Percentiles rank a stretch among this genome's conserved stretches.
Conservation (phyloP, 2,113 vertebrate genomes). For the Tinamus guttatus region DNA sequence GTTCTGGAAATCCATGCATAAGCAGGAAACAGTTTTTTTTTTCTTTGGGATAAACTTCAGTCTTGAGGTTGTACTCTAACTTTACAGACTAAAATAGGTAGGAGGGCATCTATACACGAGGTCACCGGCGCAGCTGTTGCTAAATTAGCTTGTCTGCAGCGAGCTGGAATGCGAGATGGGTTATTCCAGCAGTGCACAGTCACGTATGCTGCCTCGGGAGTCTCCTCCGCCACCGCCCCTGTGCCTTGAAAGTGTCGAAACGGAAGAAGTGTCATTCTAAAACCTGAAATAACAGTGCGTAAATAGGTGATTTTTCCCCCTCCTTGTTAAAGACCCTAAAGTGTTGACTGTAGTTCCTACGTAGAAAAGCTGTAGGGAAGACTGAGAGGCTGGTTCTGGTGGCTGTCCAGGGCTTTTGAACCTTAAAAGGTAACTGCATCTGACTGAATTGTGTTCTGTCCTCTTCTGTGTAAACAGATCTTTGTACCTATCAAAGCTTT, state of each 20-base stretch:
- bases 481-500: background rate
- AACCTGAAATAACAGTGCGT: background rate
- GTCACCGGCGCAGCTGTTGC: constrained; percentile 1
- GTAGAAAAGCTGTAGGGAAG: background rate
- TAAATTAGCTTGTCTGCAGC: background rate
- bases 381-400: background rate
- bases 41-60: background rate
- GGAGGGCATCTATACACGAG: background rate
- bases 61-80: background rate
- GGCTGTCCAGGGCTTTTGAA: background rate
- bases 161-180: constrained; percentile 1
- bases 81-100: constrained; percentile 4
- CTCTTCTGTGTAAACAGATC: background rate
- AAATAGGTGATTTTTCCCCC: background rate
- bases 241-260: background rate
- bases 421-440: background rate
- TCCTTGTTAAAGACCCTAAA: background rate
- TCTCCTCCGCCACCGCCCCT: background rate
- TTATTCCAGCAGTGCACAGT: background rate
- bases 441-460: background rate
- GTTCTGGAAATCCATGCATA: background rate
- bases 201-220: background rate
- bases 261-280: background rate
- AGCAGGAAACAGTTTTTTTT: background rate
- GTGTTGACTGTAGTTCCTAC: background rate